Percentiles rank a stretch among this genome's conserved stretches.
Conservation (phyloP, 2,797 vertebrate genomes). For the Arnoldichthys spilopterus region DNA sequence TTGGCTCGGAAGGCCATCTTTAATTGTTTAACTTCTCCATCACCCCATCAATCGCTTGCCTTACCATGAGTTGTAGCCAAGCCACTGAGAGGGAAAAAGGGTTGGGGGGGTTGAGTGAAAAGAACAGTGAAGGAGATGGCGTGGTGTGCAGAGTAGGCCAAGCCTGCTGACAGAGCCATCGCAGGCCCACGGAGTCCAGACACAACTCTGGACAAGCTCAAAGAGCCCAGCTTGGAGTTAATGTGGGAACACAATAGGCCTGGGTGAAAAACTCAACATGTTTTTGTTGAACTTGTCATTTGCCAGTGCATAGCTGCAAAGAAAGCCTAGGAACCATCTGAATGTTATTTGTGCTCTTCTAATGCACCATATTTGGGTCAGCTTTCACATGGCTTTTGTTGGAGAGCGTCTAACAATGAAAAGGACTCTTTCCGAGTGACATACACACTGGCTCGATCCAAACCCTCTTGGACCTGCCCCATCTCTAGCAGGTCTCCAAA, state of each 20-base stretch:
- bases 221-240: conserved; percentile 83
- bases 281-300: conserved; percentile 86
- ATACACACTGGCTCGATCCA: conserved; percentile 68
- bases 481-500: conserved; percentile 67
- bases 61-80: conserved; percentile 69
- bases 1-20: conserved; percentile 68
- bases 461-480: conserved; percentile 73
- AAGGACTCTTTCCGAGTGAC: conserved; percentile 70
- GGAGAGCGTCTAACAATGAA: conserved; percentile 75
- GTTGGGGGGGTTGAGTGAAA: conserved; percentile 64
- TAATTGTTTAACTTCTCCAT: conserved; percentile 71
- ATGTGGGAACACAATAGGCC: conserved; percentile 81
- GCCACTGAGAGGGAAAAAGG: conserved; percentile 60
- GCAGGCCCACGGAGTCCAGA: conserved; percentile 77
- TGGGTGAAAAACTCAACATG: conserved; percentile 81
- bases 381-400: conserved; percentile 78
- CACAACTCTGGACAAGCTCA: conserved; percentile 80
- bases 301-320: conserved; percentile 78
- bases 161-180: conserved; percentile 79
- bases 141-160: conserved; percentile 74
- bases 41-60: conserved; percentile 67
- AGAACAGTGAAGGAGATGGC: conserved; percentile 73
- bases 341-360: conserved; percentile 82
- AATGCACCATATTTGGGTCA: conserved; percentile 78
- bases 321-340: conserved; percentile 82